Conservation (phyloP, 2,888 invertebrate species). For the Seladonia tumulorum region DNA sequence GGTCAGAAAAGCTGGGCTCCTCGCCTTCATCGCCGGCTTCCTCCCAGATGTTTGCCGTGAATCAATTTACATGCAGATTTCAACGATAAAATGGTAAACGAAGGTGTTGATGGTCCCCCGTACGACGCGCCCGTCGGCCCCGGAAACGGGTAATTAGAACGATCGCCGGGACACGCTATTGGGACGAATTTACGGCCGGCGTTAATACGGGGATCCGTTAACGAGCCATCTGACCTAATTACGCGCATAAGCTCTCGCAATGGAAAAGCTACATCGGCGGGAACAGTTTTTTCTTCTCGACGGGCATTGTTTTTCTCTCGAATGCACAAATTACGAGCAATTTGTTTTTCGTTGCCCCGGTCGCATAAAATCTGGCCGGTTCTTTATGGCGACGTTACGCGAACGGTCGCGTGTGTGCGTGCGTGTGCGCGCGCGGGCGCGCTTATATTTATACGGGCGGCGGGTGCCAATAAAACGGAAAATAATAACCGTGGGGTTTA, state of each 20-base stretch:
- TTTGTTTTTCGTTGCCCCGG: conserved; percentile 32
- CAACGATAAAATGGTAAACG: conserved; percentile 44
- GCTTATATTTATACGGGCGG: conserved; percentile 33
- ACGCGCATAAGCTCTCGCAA: conserved; percentile 28
- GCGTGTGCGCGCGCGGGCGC: conserved; percentile 45
- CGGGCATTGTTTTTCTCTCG: conserved; percentile 40
- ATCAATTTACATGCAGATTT: conserved; percentile 50
- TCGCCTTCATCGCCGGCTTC: conserved; percentile 25
- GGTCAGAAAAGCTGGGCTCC: background rate
- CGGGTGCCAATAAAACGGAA: conserved; percentile 79
- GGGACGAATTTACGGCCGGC: conserved; percentile 68
- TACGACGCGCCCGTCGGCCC: conserved; percentile 37
- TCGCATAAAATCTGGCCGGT: conserved; percentile 32
- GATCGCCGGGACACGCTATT: conserved; percentile 63
- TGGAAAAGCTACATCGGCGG: conserved; percentile 17
- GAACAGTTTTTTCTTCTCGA: background rate
- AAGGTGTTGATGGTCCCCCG: conserved; percentile 46
- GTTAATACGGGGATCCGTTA: conserved; percentile 60
- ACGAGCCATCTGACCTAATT: conserved; percentile 74
- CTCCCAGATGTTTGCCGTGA: conserved; percentile 19
- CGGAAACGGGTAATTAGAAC: conserved; percentile 68
- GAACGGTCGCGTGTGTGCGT: conserved; percentile 48
- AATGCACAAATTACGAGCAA: conserved; percentile 73
- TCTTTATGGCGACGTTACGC: conserved; percentile 70
- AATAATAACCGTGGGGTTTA: conserved; percentile 77